These are phyloP conservation scores for Homarus americanus DNA, from an alignment of 1,140 invertebrate genomes.

Conservation along the genomic window DNA sequence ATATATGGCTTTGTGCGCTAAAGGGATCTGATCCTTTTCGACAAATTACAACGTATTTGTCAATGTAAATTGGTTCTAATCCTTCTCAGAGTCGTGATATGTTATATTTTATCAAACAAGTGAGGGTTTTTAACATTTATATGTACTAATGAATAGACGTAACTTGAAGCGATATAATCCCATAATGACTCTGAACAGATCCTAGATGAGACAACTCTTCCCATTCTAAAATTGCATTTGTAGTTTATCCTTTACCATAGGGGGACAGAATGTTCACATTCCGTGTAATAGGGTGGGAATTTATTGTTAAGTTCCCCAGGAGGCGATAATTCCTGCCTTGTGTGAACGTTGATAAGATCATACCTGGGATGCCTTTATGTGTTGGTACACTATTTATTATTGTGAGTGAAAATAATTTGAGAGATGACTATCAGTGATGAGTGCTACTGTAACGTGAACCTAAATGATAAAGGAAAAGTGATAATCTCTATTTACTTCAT, in stretches of 20 bases:
- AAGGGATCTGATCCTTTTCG: constrained; percentile 45
- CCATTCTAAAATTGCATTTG: constrained; percentile 4
- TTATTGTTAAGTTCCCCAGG: constrained; percentile 1
- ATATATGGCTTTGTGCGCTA: constrained; percentile 39
- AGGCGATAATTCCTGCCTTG: background rate
- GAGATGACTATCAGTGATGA: no score
- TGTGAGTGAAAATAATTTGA: no score
- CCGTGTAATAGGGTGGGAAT: constrained; percentile 29
- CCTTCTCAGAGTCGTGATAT: constrained; percentile 5
- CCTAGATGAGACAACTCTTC: constrained; percentile 14
- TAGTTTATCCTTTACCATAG: background rate
- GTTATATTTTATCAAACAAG: background rate
- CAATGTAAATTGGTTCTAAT: constrained; percentile 38
- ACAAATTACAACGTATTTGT: constrained; percentile 35
- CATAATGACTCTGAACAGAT: background rate
- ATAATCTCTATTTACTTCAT: no score
- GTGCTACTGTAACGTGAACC: no score
- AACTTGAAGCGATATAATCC: background rate
- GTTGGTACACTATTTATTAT: no score
- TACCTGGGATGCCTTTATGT: no score
- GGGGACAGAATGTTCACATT: constrained; percentile 10
- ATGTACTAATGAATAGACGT: background rate
- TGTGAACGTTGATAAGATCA: background rate
- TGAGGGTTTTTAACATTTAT: background rate
- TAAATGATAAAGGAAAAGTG: no score